Conservation (phyloP, 1,140 invertebrate species). For the Bacillus rossius region DNA sequence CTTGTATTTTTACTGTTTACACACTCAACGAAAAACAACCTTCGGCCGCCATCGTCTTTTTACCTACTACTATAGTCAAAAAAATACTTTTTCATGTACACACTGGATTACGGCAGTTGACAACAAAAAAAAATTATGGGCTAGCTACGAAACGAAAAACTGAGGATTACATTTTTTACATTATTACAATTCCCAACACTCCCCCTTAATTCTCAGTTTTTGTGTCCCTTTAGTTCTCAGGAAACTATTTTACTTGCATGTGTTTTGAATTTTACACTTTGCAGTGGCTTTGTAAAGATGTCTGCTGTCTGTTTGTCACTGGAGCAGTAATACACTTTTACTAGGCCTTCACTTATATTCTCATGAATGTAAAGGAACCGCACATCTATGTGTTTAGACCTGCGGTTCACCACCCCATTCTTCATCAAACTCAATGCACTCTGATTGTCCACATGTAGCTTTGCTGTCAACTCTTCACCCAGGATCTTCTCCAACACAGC, state of each 20-base stretch:
- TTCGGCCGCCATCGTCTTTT: too few relatives aligned
- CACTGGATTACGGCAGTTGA: too few relatives aligned
- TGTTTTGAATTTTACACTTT: background rate
- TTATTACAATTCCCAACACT: too few relatives aligned
- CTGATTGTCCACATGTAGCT: background rate
- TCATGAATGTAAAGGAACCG: background rate
- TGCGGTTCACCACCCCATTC: background rate
- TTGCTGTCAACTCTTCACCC: background rate
- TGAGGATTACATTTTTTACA: too few relatives aligned
- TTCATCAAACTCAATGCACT: slow-evolving; percentile 1
- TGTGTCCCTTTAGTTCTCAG: background rate
- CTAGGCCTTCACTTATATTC: background rate
- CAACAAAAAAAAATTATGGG: too few relatives aligned
- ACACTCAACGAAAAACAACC: too few relatives aligned
- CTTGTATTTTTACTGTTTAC: too few relatives aligned
- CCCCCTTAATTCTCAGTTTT: background rate
- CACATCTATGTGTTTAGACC: slow-evolving; percentile 6
- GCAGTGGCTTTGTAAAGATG: background rate
- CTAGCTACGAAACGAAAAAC: too few relatives aligned
- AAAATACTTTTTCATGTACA: too few relatives aligned
- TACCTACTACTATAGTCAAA: too few relatives aligned
- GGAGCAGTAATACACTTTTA: background rate
- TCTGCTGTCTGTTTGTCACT: background rate
- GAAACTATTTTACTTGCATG: background rate
- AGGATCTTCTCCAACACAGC: background rate